These are phyloP conservation scores for Lepeophtheirus nordmannii DNA, from an alignment of 2,888 invertebrate genomes.

Conservation along the genomic window DNA sequence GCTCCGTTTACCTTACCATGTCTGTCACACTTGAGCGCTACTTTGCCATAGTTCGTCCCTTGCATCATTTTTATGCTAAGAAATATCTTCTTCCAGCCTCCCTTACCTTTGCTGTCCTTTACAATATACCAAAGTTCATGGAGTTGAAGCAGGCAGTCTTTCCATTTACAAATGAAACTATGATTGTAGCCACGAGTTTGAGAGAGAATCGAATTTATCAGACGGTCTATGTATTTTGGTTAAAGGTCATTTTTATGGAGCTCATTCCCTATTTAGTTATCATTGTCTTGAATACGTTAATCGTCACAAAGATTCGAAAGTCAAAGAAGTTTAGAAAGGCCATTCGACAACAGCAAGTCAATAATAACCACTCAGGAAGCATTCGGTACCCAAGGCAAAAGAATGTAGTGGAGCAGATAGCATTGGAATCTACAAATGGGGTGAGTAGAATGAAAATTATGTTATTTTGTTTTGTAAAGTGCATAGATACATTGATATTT, in stretches of 20 bases:
- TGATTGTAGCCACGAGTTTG: not conserved
- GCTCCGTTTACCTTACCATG: constrained; percentile 19
- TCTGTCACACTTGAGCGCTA: constrained; percentile 18
- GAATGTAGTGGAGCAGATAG: too few species aligned
- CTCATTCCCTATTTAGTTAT: constrained; percentile 18
- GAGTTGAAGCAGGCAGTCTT: constrained; percentile 10
- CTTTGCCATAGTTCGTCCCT: constrained; percentile 16
- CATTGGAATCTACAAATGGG: too few species aligned
- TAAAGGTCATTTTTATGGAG: constrained; percentile 22
- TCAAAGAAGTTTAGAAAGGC: not conserved
- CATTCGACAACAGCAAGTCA: not conserved
- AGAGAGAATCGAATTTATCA: constrained; percentile 8
- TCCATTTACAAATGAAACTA: constrained; percentile 15
- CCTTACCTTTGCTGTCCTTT: constrained; percentile 11
- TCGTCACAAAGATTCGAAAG: constrained; percentile 6
- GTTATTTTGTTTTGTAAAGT: too few species aligned
- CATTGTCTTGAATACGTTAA: constrained; percentile 4
- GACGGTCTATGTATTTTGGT: constrained; percentile 10
- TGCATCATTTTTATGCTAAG: constrained; percentile 14
- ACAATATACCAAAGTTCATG: constrained; percentile 21
- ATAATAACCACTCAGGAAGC: too few species aligned
- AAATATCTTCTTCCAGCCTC: constrained; percentile 15
- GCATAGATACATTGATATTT: too few species aligned
- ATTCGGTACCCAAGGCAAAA: too few species aligned
- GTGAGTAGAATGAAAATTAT: too few species aligned